These are phyloP conservation scores for Pygoscelis antarcticus DNA, from an alignment of 2,113 vertebrate genomes.

Conservation along the genomic window DNA sequence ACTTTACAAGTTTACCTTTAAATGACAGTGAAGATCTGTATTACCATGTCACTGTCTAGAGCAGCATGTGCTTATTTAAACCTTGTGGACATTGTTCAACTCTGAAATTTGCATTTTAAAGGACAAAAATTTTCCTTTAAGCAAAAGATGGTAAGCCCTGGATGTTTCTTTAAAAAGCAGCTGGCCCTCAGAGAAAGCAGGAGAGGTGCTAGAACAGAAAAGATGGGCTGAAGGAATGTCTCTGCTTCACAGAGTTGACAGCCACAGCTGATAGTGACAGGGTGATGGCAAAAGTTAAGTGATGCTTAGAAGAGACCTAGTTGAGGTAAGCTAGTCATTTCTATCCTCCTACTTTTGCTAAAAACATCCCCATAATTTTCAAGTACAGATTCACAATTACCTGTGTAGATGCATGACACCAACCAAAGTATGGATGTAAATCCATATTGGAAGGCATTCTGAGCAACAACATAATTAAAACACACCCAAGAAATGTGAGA, in stretches of 20 bases:
- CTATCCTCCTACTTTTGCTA: background rate
- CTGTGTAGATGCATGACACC: background rate
- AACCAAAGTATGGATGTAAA: background rate
- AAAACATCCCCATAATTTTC: background rate
- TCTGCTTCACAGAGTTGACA: background rate
- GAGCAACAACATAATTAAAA: constrained; percentile 1
- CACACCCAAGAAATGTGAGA: background rate
- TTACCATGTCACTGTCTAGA: background rate
- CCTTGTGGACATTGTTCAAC: background rate
- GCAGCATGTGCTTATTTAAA: background rate
- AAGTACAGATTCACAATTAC: background rate
- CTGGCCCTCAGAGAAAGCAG: background rate
- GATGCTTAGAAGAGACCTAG: background rate
- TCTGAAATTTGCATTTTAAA: background rate
- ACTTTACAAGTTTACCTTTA: background rate
- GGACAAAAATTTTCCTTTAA: background rate
- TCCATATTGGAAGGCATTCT: background rate
- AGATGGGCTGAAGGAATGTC: constrained; percentile 33
- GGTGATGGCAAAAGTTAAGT: background rate
- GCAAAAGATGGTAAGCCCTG: background rate
- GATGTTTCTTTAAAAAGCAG: constrained; percentile 26
- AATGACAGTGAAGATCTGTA: background rate
- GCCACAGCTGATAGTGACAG: constrained; percentile 28
- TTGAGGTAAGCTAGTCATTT: constrained; percentile 3
- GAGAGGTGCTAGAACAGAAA: background rate